Conservation (phyloP, 2,113 vertebrate species). For the Platycercus adscitus region DNA sequence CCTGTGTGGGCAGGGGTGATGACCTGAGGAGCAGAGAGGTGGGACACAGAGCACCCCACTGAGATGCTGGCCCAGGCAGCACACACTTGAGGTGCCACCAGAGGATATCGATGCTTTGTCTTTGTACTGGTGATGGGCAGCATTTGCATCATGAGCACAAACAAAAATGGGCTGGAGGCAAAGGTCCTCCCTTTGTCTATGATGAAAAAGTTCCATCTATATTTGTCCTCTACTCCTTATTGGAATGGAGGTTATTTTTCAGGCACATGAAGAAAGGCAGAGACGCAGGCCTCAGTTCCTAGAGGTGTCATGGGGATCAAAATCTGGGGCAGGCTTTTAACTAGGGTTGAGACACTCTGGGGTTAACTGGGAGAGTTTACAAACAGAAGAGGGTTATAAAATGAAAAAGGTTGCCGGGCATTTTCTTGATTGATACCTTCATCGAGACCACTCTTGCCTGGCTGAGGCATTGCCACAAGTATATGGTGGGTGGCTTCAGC, state of each 20-base stretch:
- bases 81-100: not conserved
- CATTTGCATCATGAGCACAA: not conserved
- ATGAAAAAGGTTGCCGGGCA: not conserved
- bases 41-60: not conserved
- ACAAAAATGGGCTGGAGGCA: not conserved
- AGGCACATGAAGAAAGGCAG: not conserved
- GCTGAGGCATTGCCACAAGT: not conserved
- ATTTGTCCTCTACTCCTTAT: not conserved
- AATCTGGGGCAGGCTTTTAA: not conserved
- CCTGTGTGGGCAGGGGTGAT: rapidly evolving
- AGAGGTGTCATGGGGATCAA: not conserved
- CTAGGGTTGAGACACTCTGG: rapidly evolving
- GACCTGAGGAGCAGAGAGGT: not conserved
- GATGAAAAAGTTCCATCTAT: not conserved
- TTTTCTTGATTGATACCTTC: not conserved
- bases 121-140: not conserved
- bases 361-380: not conserved
- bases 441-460: not conserved
- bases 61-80: not conserved
- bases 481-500: not conserved
- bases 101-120: rapidly evolving
- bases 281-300: not conserved
- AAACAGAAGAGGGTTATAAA: not conserved
- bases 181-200: not conserved
- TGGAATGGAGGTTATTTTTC: not conserved